Conservation (phyloP, 2,113 vertebrate species). For the Tretioscincus oriximinensis region DNA sequence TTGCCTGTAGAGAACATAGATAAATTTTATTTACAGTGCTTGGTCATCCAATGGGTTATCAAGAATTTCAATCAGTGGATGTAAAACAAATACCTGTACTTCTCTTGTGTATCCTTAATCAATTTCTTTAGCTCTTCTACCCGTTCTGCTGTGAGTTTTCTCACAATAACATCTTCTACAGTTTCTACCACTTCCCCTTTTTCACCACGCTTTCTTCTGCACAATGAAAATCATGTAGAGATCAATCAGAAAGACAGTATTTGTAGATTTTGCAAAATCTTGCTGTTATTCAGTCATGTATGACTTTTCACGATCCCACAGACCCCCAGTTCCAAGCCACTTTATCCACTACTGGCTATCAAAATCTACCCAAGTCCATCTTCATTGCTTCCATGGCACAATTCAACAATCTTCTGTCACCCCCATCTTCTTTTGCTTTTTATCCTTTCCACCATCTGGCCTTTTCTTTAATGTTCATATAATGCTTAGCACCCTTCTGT, state of each 20-base stretch:
- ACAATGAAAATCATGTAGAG: conserved; percentile 9
- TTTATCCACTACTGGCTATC: too few species aligned
- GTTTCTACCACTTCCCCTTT: conserved; percentile 98
- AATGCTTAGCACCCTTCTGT: too few species aligned
- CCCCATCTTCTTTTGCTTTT: too few species aligned
- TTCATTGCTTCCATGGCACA: too few species aligned
- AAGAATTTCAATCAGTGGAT: neutral
- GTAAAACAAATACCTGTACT: conserved; percentile 82
- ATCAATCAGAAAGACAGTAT: neutral
- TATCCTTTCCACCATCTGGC: neutral
- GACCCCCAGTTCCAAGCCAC: too few species aligned
- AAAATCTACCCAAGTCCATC: too few species aligned
- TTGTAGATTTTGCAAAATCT: too few species aligned
- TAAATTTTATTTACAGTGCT: neutral
- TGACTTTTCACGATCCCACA: too few species aligned
- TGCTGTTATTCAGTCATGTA: too few species aligned
- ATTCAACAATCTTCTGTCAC: too few species aligned
- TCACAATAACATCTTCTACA: conserved; percentile 96
- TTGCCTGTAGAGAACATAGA: conserved; percentile 78
- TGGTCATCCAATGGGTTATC: neutral
- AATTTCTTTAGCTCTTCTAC: conserved; percentile 96
- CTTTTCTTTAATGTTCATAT: neutral
- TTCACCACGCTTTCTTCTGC: conserved; percentile 94
- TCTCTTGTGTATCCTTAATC: conserved; percentile 95
- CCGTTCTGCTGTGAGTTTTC: conserved; percentile 90